Evolutionary conservation across 2,888 invertebrate species (phyloP), one percentile per base, ranked within the genome.

Genomic region (Halictus quadricinctus): DNA sequence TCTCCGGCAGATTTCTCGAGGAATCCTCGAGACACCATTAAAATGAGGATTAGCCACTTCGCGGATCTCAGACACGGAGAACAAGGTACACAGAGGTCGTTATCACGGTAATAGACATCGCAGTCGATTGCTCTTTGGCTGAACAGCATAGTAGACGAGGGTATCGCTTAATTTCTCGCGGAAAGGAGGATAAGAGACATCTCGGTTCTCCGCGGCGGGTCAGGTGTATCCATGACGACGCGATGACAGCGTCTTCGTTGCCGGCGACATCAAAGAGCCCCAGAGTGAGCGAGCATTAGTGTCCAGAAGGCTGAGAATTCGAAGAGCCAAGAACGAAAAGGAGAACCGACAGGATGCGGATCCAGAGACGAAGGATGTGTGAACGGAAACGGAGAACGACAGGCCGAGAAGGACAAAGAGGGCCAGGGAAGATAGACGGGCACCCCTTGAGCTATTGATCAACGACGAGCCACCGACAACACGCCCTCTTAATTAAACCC

Each of bases 401-500:
- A 48, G 74, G 54, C 66, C n/a, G 72, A 81, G 88, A 79, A 76
- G 66, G 84, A 86, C 76, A 79, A 66, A 81, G 90, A 88, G 66
- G 60, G 54, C 73, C 73, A 54, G 8, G 70, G 54, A 72, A 83
- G 74, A 84, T 83, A 83, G 88, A 86, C 80, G 81, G 69, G 86
- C 76, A 84, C 78, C 86, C 89, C 90, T 90, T 87, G 89, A 91
- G 90, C 91, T 91, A 92, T 92, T 92, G 92, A 92, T 92, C 92
- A 92, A 91, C 87, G 88, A 87, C 88, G 88, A 91, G 87, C 85
- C 83, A 91, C 91, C 87, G 87, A 90, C 89, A 90, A 89, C 90
- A 90, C 91, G 90, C 89, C 91, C 91, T 92, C 91, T 91, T 92
- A 92, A 93, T 93, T 93, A 93, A 93, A 92, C 89, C 91, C 88